These are phyloP conservation scores for Chloroceryle amazona DNA, from an alignment of 2,797 vertebrate genomes.

Conservation along the genomic window DNA sequence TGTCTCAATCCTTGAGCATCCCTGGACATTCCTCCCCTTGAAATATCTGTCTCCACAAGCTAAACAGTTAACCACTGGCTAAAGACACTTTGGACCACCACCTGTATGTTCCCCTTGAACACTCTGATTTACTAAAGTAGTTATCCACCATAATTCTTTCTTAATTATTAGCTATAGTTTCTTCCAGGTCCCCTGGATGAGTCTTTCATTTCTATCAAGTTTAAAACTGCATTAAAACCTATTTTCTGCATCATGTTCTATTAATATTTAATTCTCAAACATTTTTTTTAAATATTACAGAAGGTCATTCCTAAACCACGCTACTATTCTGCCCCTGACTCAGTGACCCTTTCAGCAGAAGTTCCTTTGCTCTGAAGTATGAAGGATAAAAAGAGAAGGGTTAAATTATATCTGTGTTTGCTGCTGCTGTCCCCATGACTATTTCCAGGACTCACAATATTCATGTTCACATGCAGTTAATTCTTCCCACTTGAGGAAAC, in stretches of 20 bases:
- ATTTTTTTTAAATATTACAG: neutral
- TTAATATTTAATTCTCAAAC: neutral
- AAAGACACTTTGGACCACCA: neutral
- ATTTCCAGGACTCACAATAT: neutral
- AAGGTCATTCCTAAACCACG: neutral
- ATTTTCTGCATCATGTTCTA: neutral
- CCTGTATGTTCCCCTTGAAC: neutral
- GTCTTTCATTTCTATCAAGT: neutral
- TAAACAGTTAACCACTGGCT: neutral
- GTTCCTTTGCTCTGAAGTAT: neutral
- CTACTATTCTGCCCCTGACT: fast-evolving
- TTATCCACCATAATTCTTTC: neutral
- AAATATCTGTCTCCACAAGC: neutral
- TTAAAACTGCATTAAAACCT: neutral
- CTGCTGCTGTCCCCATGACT: neutral
- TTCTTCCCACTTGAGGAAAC: neutral
- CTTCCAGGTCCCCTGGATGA: neutral
- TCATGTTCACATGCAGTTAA: neutral
- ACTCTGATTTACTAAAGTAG: neutral
- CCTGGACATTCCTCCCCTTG: neutral
- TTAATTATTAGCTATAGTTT: neutral
- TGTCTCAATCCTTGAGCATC: too few relatives aligned
- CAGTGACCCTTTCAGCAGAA: neutral
- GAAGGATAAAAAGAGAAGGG: neutral
- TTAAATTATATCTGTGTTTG: neutral